phyloP scores from a whole-genome alignment of 2,797 vertebrate genomes.

The Chanos chanos region DNA sequence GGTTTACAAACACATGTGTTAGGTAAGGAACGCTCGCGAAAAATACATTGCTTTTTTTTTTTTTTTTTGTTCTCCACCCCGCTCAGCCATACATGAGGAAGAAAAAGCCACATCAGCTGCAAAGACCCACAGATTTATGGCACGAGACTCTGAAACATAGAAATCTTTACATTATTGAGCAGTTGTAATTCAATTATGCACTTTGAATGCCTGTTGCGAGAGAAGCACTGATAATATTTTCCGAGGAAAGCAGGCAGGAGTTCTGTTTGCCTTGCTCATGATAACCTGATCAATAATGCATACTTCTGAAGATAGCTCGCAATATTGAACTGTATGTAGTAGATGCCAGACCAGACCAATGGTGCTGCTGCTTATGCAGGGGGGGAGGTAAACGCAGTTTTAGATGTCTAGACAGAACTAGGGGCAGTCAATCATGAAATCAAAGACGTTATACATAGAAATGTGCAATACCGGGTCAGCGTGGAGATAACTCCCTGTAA shows the following conservation, averaged over 20 bases:
- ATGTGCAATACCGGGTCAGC: not conserved
- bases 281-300: constrained; percentile 36
- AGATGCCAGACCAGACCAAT: constrained; percentile 12
- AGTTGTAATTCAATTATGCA: constrained; percentile 22
- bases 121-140: not conserved
- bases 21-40: no score
- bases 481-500: not conserved
- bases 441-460: not conserved
- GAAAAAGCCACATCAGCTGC: not conserved
- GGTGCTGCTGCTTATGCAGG: not conserved
- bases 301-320: constrained; percentile 11
- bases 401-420: not conserved
- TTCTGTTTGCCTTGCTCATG: constrained; percentile 16
- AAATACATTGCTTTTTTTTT: no score
- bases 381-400: not conserved
- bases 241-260: constrained; percentile 14
- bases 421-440: constrained; percentile 3
- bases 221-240: constrained; percentile 21
- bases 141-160: not conserved
- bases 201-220: constrained; percentile 4
- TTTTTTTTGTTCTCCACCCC: no score
- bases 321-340: constrained; percentile 19
- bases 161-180: constrained; percentile 24
- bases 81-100: no score
- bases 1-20: no score